Evolutionary conservation across 1,140 invertebrate genomes (phyloP).

Genomic region (Achroia grisella): DNA sequence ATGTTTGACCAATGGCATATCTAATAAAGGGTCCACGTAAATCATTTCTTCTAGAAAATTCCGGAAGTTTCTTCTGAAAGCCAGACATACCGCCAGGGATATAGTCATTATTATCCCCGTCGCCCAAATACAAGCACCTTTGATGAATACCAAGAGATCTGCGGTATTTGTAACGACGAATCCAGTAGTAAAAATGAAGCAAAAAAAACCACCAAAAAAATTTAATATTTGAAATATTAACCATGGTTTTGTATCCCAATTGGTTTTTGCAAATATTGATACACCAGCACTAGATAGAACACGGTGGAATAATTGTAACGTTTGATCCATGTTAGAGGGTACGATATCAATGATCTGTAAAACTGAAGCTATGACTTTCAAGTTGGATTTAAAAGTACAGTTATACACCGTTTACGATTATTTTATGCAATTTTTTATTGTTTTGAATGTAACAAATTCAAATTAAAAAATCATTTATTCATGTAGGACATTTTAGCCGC

Average conservation of each 20-base stretch:
- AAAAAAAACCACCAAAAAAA: constrained; percentile 32
- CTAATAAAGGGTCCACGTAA: constrained; percentile 37
- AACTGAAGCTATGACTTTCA: too few species aligned
- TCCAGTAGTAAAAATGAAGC: constrained; percentile 41
- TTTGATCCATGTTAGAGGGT: constrained; percentile 39
- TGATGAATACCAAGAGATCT: constrained; percentile 39
- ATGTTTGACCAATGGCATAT: constrained; percentile 48
- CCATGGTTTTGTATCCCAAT: constrained; percentile 43
- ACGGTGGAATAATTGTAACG: constrained; percentile 32
- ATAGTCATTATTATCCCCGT: constrained; percentile 55
- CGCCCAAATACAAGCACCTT: constrained; percentile 54
- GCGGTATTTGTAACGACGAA: constrained; percentile 35
- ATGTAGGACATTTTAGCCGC: too few species aligned
- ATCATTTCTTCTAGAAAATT: constrained; percentile 43
- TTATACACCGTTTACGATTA: too few species aligned
- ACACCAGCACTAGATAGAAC: constrained; percentile 49
- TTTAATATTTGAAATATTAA: constrained; percentile 42
- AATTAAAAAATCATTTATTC: too few species aligned
- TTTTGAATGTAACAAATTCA: too few species aligned
- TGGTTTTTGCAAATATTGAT: constrained; percentile 38
- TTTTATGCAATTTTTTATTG: too few species aligned
- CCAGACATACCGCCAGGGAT: constrained; percentile 37
- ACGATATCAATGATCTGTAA: too few species aligned
- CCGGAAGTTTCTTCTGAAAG: constrained; percentile 41
- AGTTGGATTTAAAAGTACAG: too few species aligned